Percentiles rank a stretch among this genome's conserved stretches.
phyloP scores from a whole-genome alignment of 2,797 vertebrate species.

The Odontamblyopus rebecca region DNA sequence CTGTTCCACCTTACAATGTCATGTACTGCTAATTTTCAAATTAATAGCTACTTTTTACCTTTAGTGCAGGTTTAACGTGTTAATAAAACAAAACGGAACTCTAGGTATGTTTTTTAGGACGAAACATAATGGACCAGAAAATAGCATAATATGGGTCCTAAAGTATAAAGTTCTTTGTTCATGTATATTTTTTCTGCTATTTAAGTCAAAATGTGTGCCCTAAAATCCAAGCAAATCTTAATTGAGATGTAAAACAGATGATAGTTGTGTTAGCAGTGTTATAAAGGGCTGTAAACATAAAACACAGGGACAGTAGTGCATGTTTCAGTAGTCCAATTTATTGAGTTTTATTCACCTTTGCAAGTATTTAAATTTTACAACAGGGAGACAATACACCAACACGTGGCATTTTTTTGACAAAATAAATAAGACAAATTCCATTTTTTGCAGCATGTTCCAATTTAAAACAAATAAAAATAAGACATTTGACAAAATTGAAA shows the following conservation, averaged over 20 bases:
- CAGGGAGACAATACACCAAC: constrained; percentile 53
- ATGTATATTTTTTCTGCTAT: background rate
- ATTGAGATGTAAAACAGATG: background rate
- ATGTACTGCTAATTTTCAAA: no score
- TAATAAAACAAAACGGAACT: no score
- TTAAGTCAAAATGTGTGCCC: background rate
- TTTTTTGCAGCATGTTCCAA: constrained; percentile 18
- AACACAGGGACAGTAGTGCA: background rate
- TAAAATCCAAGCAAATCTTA: background rate
- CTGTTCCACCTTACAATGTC: no score
- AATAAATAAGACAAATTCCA: constrained; percentile 19
- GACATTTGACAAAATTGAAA: background rate
- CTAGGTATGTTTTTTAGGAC: no score
- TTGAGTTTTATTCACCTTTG: constrained; percentile 58
- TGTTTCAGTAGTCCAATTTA: constrained; percentile 67
- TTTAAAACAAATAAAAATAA: background rate
- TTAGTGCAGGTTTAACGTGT: no score
- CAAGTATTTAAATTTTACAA: constrained; percentile 60
- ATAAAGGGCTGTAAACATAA: background rate
- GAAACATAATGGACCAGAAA: no score
- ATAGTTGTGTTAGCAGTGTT: no score
- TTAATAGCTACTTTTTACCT: no score
- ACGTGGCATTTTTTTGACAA: constrained; percentile 21
- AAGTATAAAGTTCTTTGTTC: no score
- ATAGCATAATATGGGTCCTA: no score